Percentiles rank a stretch among this genome's conserved stretches.
Evolutionary conservation across 1,140 invertebrate genomes (phyloP).

Genomic region (Holcopasites calliopsidis): DNA sequence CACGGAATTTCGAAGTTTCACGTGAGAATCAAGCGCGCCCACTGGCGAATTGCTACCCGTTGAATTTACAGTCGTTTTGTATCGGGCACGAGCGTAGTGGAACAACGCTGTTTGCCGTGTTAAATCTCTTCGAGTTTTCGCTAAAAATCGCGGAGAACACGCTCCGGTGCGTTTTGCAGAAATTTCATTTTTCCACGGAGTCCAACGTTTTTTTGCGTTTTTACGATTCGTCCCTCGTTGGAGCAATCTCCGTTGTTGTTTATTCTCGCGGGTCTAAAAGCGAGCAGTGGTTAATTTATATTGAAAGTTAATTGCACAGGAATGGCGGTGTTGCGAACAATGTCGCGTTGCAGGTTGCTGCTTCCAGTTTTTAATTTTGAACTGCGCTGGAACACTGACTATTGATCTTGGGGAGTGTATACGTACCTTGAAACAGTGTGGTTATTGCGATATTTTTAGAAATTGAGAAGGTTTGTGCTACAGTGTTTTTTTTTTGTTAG

Average conservation of each 20-base stretch:
- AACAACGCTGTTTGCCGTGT: background rate
- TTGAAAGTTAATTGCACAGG: background rate
- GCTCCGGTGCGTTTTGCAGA: too few species aligned
- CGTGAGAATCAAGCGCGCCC: constrained; percentile 7
- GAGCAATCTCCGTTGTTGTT: background rate
- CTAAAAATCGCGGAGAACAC: background rate
- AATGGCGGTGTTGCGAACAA: too few species aligned
- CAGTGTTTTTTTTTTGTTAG: too few species aligned
- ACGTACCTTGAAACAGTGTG: too few species aligned
- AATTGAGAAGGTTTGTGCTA: too few species aligned
- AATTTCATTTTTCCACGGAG: constrained; percentile 9
- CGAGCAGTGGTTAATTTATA: constrained; percentile 1
- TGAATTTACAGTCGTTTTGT: background rate
- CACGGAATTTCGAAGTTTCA: background rate
- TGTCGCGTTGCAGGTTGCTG: background rate
- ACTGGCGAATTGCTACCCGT: background rate
- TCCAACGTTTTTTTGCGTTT: background rate
- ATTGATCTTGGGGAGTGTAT: background rate
- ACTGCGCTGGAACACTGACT: background rate
- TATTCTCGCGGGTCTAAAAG: background rate
- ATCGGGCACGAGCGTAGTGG: too few species aligned
- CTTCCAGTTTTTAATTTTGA: background rate
- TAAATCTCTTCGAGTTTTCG: background rate
- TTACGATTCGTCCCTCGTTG: background rate
- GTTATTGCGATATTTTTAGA: too few species aligned